Evolutionary conservation across 2,888 invertebrate genomes (phyloP).

Genomic region (Hydriomena furcata): DNA sequence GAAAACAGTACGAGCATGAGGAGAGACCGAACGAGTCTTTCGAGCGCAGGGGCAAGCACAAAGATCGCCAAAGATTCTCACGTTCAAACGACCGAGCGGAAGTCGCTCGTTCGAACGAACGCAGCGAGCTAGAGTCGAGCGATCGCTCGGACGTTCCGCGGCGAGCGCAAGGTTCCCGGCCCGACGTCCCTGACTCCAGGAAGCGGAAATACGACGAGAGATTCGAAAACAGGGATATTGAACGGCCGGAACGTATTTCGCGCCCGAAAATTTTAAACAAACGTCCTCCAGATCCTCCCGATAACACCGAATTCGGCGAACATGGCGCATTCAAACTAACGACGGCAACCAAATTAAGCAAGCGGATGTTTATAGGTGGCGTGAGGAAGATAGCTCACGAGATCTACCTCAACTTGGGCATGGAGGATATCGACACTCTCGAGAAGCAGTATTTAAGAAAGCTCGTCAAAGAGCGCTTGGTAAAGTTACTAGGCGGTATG

Average conservation of each 20-base stretch:
- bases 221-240: neutral
- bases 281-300: no score
- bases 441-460: neutral
- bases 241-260: constrained; percentile 6
- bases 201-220: constrained; percentile 14
- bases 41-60: neutral
- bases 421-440: neutral
- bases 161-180: neutral
- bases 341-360: neutral
- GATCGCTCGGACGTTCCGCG: neutral
- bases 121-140: neutral
- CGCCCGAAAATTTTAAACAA: neutral
- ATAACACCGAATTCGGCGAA: neutral
- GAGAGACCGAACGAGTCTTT: no score
- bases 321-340: neutral
- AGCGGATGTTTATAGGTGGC: neutral
- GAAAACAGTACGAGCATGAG: no score
- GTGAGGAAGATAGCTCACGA: neutral
- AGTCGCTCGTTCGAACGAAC: neutral
- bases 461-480: constrained; percentile 1
- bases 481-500: neutral
- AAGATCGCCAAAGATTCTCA: neutral
- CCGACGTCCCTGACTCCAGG: neutral
- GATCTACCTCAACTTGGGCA: neutral
- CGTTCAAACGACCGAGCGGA: constrained; percentile 1